These are phyloP conservation scores for Otolemur garnettii DNA, from an alignment of 2,113 vertebrate species.

Conservation along the genomic window DNA sequence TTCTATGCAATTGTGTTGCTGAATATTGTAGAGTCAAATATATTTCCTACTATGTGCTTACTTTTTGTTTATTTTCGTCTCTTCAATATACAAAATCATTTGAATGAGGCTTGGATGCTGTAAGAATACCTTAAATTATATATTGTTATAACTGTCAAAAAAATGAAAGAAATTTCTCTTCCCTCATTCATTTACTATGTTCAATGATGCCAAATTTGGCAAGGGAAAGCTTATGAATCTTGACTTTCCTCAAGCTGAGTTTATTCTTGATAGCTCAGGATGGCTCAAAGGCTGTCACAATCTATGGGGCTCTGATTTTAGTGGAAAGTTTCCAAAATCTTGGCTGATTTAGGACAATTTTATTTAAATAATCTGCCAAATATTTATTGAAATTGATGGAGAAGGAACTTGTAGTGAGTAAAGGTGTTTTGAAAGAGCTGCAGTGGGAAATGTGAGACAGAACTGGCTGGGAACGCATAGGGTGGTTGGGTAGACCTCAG, in stretches of 20 bases:
- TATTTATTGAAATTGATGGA: neutral
- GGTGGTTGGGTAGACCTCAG: neutral
- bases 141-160: constrained; percentile 30
- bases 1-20: neutral
- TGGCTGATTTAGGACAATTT: constrained; percentile 2
- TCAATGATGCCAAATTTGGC: neutral
- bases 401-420: neutral
- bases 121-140: constrained; percentile 13
- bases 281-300: neutral
- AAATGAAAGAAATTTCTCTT: constrained; percentile 37
- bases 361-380: neutral
- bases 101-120: neutral
- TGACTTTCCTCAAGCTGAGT: neutral
- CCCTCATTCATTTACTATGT: neutral
- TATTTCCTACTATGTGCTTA: constrained; percentile 15
- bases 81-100: constrained; percentile 37
- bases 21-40: neutral
- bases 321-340: neutral
- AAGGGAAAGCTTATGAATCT: neutral
- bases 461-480: neutral
- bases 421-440: neutral
- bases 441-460: neutral
- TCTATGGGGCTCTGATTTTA: neutral
- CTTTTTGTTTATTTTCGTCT: constrained; percentile 56
- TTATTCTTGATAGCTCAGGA: neutral